Evolutionary conservation across 2,888 invertebrate genomes (phyloP), one percentile per base, ranked within the genome.

Genomic region (Machimus rusticus): DNA sequence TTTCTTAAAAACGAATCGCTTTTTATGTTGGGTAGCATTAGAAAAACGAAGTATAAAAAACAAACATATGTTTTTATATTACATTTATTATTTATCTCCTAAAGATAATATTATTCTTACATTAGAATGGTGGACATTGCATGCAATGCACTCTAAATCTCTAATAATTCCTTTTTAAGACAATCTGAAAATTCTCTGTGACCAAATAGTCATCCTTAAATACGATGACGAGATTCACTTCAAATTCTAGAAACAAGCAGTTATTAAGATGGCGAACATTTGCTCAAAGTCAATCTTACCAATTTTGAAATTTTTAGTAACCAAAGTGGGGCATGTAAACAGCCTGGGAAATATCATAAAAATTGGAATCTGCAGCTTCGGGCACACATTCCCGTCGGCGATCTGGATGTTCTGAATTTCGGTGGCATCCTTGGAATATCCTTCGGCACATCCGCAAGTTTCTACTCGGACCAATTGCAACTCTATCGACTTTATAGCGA

Each of bases 321-420:
- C 94, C 88, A 98, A 94, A 74, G 98, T 98, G 66, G 99, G 98
- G 92, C 99, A 99, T 1, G 99, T 98, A 93, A 99, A 99, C 82
- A 99, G 94, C 81, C 99, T 94, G 86, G 99, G 99, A 93, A 99
- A 96, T 91, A 99, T 95, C 98, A 99, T 98, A 93, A 97, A 95
- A 91, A 99, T 97, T 43, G 99, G 98, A 91, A 99, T 95, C 89
- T 96, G 94, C 78, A 98, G 93, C 89, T 96, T 95, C 88, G 96
- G 95, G 85, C 95, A 94, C 86, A 98, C 95, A 93, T 99, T 98
- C 43, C 99, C 99, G 91, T 97, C 98, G 0, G 97, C 98, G 89
- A 99, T 96, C 94, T 99, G 99, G 91, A 99, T 98, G 92, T 98
- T 99, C 94, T 99, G 99, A 90, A 99, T 98, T 94, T 99, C 99